A percentile compares a stretch with the other conserved stretches of the same genome.
Evolutionary conservation across 2,888 invertebrate genomes (phyloP).

Genomic region (Elegia similella): DNA sequence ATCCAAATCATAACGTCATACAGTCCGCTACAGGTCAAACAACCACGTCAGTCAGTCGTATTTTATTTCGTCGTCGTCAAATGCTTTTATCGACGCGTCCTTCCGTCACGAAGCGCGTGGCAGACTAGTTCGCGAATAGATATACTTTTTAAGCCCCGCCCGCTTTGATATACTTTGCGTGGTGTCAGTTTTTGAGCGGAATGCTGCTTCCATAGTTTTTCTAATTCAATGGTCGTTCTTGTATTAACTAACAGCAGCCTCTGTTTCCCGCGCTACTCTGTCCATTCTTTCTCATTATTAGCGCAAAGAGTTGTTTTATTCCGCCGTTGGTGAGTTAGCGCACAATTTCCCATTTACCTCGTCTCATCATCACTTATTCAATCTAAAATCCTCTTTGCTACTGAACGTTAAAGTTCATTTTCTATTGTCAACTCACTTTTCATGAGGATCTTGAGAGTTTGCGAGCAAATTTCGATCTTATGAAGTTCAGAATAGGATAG

Average conservation of each 20-base stretch:
- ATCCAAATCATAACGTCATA: too few relatives aligned
- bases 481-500: constrained; percentile 19
- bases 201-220: too few relatives aligned
- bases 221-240: too few relatives aligned
- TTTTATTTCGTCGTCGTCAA: too few relatives aligned
- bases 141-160: too few relatives aligned
- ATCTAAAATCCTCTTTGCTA: constrained; percentile 38
- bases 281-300: constrained; percentile 72
- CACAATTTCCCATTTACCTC: constrained; percentile 76
- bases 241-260: constrained; percentile 29
- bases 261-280: constrained; percentile 38
- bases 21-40: too few relatives aligned
- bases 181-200: too few relatives aligned
- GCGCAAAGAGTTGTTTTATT: constrained; percentile 80
- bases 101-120: too few relatives aligned
- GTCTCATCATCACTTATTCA: constrained; percentile 45
- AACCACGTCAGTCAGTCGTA: too few relatives aligned
- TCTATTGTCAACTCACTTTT: constrained; percentile 27
- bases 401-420: constrained; percentile 32
- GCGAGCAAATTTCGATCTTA: constrained; percentile 25
- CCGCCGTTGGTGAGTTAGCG: constrained; percentile 69
- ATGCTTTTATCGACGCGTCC: too few relatives aligned
- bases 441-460: constrained; percentile 35
- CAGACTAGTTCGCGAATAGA: too few relatives aligned
- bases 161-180: too few relatives aligned